Base-by-base conservation (phyloP, 2,888 invertebrate species). In the Sussaba pulchella region DNA sequence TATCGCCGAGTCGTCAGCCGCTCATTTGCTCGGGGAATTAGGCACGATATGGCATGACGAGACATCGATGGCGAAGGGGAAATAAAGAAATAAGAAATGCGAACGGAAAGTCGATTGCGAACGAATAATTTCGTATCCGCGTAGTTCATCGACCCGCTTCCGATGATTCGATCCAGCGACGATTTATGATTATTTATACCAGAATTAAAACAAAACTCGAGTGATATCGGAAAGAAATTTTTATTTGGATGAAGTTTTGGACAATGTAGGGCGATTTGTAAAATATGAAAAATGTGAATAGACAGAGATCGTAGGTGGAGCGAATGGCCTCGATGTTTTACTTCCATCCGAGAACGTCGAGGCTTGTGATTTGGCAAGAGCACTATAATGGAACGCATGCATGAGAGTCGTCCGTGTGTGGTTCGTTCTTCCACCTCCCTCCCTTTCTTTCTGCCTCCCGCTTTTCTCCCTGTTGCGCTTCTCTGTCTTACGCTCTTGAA, bases 251-350 rank as follows among this genome's bases (percentile, higher is more conserved):
- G 17, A 41, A 59, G 24, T 14, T 26, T 59, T 61, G 19, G n/a
- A n/a, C n/a, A n/a, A n/a, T n/a, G n/a, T n/a, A n/a, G n/a, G n/a
- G n/a, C n/a, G n/a, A n/a, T n/a, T n/a, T 43, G n/a, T n/a, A 24
- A 67, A 66, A 69, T n/a, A 50, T 36, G 47, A 39, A n/a, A 61
- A 43, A 72, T 76, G 78, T 66, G 76, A 61, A 78, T 70, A 72
- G 71, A 74, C 54, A 69, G n/a, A n/a, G n/a, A n/a, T n/a, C n/a
- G 81, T 74, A 83, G 84, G 85, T 81, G 85, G 83, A 84, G 83
- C 80, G 72, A 78, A 83, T 85, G 87, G 84, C 87, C 87, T 86
- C 84, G 85, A 87, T 87, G 83, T 85, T 85, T 85, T 84, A 80
- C 81, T 83, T 82, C 67, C 83, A 82, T 84, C 83, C 71, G 82